Evolutionary conservation across 2,797 vertebrate genomes (phyloP).

Genomic region (Eptatretus atami): DNA sequence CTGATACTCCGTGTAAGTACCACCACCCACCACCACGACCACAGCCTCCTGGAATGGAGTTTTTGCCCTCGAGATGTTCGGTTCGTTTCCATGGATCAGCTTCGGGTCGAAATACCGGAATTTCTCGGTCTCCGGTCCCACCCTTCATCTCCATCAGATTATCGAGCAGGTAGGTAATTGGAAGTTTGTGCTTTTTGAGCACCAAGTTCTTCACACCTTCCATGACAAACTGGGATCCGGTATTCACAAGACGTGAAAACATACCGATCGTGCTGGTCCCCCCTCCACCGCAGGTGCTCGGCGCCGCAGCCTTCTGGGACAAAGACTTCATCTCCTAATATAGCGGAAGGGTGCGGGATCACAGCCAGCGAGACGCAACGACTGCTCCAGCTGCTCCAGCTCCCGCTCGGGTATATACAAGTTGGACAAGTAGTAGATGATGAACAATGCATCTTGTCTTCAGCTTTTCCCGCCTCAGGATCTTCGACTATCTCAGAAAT

Average conservation of each 20-base stretch:
- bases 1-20: too few species aligned
- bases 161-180: slow-evolving; percentile 70
- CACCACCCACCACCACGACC: too few species aligned
- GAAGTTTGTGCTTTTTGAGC: slow-evolving; percentile 73
- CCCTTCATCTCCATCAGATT: slow-evolving; percentile 95
- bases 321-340: slow-evolving; percentile 93
- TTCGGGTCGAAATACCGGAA: slow-evolving; percentile 95
- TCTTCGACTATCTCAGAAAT: slow-evolving; percentile 84
- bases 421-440: too few species aligned
- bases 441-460: too few species aligned
- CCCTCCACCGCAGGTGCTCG: too few species aligned
- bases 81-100: slow-evolving; percentile 67
- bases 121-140: slow-evolving; percentile 85
- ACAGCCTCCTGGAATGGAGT: too few species aligned
- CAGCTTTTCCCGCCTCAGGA: slow-evolving; percentile 23
- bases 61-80: too few species aligned
- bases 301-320: neutral
- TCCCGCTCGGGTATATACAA: slow-evolving; percentile 23
- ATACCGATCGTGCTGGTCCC: slow-evolving; percentile 18
- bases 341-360: slow-evolving; percentile 65
- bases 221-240: slow-evolving; percentile 91
- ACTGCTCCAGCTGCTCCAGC: slow-evolving; percentile 73
- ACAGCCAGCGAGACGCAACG: slow-evolving; percentile 42
- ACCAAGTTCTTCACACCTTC: slow-evolving; percentile 96
- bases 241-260: slow-evolving; percentile 84